Percentiles rank a stretch among this genome's conserved stretches.
These are phyloP conservation scores for Taphrorychus bicolor DNA, from an alignment of 2,888 invertebrate species.

Conservation along the genomic window DNA sequence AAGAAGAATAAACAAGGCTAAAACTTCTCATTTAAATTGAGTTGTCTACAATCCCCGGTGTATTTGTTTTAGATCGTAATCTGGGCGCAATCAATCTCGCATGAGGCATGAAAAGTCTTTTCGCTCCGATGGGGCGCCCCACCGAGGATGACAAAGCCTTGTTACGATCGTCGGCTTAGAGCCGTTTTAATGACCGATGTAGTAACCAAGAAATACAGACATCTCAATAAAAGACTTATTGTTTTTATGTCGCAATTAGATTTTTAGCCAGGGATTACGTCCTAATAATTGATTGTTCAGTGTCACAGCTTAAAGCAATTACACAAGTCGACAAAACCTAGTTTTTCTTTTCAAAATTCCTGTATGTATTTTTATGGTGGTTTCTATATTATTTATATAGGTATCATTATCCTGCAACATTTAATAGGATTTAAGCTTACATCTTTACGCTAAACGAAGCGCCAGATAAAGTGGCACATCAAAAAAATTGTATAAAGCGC, in stretches of 20 bases:
- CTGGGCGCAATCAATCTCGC: conserved; percentile 36
- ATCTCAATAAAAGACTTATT: conserved; percentile 12
- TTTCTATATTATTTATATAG: no score
- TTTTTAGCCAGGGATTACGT: no score
- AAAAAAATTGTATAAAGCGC: no score
- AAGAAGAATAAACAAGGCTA: conserved; percentile 3
- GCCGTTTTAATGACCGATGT: conserved; percentile 55
- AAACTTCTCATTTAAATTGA: conserved; percentile 35
- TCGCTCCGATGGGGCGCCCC: conserved; percentile 42
- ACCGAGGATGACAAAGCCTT: conserved; percentile 49
- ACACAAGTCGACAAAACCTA: no score
- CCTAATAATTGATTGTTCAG: no score
- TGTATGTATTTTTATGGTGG: no score
- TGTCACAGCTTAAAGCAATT: no score
- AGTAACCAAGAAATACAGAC: conserved; percentile 16
- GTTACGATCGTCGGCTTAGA: conserved; percentile 52
- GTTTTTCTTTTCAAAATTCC: no score
- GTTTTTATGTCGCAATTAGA: background rate
- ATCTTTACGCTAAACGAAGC: no score
- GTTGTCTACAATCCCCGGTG: conserved; percentile 36
- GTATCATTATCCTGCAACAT: no score
- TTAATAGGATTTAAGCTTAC: no score
- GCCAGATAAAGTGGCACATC: no score
- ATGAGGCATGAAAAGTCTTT: conserved; percentile 29
- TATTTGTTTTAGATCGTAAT: conserved; percentile 40